Evolutionary conservation across 2,888 invertebrate species (phyloP), one percentile per base, ranked within the genome.

Genomic region (Phaonia tiefii): DNA sequence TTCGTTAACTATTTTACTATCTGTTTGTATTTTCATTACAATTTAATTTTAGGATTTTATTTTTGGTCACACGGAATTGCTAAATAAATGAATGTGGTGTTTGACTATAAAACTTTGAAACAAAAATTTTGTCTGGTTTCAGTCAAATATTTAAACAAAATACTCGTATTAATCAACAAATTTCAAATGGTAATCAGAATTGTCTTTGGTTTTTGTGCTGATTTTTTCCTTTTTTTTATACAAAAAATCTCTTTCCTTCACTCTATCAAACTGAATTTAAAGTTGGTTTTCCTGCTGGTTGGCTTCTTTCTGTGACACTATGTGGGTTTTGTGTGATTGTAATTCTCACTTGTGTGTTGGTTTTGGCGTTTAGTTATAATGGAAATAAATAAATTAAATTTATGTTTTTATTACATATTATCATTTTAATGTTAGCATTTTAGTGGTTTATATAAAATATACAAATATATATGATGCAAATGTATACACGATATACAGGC

Each of bases 331-430:
- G 26, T n/a, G 58, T 58, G 2, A 7, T 13, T 60, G 60, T 39
- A 22, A 11, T 20, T 51, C 20, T 22, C 20, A 2, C 11, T 20
- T 22, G 8, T 22, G 2, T 8, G 20, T 10, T n/a, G 31, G 39
- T 22, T 2, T 63, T 63, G 37, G 31, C 4, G 8, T 37, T 42
- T 22, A 8, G 42, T 20, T 42, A 22, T 13, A 63, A 63, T 63
- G 42, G 42, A 63, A 39, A 63, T 63, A 63, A 42, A 63, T 63
- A n/a, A n/a, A n/a, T n/a, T 63, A 39, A 63, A 63, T 63, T 63
- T 63, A 63, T 63, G 63, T 15, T 63, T 63, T 20, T 63, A 42
- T 63, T 63, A 39, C 17, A 63, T 39, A 63, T 63, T 39, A 63
- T 63, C 42, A 39, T 63, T 63, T 63, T 63, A 63, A 63, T 63